phyloP scores from a whole-genome alignment of 1,140 invertebrate genomes.

The Physella acuta region DNA sequence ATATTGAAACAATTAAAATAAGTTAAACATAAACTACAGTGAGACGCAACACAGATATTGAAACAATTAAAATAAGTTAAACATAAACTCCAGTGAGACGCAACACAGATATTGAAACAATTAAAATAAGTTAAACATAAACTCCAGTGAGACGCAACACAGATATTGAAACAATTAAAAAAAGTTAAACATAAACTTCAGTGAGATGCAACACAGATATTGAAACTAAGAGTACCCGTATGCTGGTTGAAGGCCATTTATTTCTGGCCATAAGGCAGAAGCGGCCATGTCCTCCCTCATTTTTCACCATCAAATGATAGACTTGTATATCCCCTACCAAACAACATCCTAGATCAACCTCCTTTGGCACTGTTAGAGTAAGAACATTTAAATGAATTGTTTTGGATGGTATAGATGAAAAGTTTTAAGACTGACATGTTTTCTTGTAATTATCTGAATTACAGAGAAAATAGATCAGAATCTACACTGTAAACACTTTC shows the following conservation, averaged over 20 bases:
- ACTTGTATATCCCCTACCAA: slow-evolving; percentile 55
- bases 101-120: too few species aligned
- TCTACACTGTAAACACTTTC: background rate
- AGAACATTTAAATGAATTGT: background rate
- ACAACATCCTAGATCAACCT: slow-evolving; percentile 54
- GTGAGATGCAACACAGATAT: too few species aligned
- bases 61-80: too few species aligned
- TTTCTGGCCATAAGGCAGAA: slow-evolving; percentile 56
- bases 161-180: background rate
- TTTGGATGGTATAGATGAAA: too few species aligned
- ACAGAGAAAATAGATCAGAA: background rate
- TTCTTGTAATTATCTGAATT: too few species aligned
- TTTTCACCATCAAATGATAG: slow-evolving; percentile 52
- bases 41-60: too few species aligned
- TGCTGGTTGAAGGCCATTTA: slow-evolving; percentile 57
- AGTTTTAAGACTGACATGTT: slow-evolving; percentile 2
- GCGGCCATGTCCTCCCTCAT: slow-evolving; percentile 54
- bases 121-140: too few species aligned
- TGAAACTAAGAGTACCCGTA: slow-evolving; percentile 59
- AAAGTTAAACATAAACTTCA: background rate
- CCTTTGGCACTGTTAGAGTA: slow-evolving; percentile 46
- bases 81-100: too few species aligned
- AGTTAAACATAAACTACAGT: too few species aligned
- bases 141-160: too few species aligned
- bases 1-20: too few species aligned